Conservation (phyloP, 2,888 invertebrate genomes). For the Chymomyza caudatula region DNA sequence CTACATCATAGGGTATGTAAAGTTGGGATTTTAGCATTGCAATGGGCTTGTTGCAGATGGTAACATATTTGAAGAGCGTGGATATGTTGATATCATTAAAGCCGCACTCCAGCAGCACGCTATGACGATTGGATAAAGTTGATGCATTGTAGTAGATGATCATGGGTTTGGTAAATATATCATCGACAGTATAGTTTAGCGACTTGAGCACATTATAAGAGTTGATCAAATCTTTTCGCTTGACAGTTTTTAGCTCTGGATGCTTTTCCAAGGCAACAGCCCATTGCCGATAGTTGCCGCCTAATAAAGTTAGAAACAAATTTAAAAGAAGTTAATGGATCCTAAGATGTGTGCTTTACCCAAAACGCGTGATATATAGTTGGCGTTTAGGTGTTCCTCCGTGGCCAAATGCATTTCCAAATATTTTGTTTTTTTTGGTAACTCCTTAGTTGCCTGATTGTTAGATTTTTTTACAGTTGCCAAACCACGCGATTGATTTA, state of each 20-base stretch:
- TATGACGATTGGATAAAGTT: slow-evolving; percentile 82
- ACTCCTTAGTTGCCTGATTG: neutral
- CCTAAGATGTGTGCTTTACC: slow-evolving; percentile 32
- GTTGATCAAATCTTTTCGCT: slow-evolving; percentile 67
- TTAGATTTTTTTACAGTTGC: slow-evolving; percentile 17
- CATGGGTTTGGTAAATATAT: slow-evolving; percentile 80
- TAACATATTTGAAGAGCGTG: slow-evolving; percentile 77
- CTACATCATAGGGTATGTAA: slow-evolving; percentile 74
- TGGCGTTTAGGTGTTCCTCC: slow-evolving; percentile 51
- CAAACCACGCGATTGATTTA: slow-evolving; percentile 21
- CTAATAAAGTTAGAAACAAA: slow-evolving; percentile 32
- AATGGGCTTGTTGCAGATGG: slow-evolving; percentile 73
- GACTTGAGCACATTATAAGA: slow-evolving; percentile 61
- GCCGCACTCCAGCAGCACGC: slow-evolving; percentile 82
- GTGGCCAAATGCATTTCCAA: slow-evolving; percentile 12
- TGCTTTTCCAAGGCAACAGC: slow-evolving; percentile 60
- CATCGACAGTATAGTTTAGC: slow-evolving; percentile 78
- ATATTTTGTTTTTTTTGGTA: neutral
- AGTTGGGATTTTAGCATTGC: slow-evolving; percentile 75
- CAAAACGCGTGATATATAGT: slow-evolving; percentile 46
- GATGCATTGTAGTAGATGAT: slow-evolving; percentile 81
- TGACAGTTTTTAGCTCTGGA: slow-evolving; percentile 65
- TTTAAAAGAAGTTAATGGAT: neutral
- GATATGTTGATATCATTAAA: slow-evolving; percentile 78
- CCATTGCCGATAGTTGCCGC: slow-evolving; percentile 66